A percentile compares a stretch with the other conserved stretches of the same genome.
These are phyloP conservation scores for Austrolebias charrua DNA, from an alignment of 2,797 vertebrate species.

Conservation along the genomic window DNA sequence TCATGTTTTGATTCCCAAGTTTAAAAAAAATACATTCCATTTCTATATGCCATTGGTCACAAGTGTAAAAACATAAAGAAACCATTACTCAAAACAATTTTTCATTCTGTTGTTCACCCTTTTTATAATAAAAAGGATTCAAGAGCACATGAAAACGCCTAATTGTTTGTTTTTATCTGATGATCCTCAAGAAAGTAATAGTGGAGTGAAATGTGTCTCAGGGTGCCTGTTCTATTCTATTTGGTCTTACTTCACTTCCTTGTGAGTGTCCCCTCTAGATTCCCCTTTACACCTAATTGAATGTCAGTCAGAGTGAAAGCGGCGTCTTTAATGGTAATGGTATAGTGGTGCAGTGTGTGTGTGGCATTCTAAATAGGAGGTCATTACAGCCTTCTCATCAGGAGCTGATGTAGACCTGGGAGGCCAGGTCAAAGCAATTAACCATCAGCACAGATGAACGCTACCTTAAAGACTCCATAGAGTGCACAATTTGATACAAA, in stretches of 20 bases:
- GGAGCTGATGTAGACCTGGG: slow-evolving; percentile 37
- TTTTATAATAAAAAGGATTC: not conserved
- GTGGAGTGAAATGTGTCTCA: not conserved
- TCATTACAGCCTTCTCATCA: slow-evolving; percentile 35
- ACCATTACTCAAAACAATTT: not conserved
- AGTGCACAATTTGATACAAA: not conserved
- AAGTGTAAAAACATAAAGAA: not conserved
- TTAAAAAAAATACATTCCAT: too few species aligned
- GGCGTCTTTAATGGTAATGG: slow-evolving; percentile 23
- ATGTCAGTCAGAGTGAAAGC: slow-evolving; percentile 49
- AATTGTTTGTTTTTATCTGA: not conserved
- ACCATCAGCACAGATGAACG: slow-evolving; percentile 2
- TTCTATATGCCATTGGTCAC: too few species aligned
- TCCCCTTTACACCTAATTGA: slow-evolving; percentile 45
- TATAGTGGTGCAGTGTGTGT: not conserved
- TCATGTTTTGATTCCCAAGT: too few species aligned
- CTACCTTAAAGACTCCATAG: not conserved
- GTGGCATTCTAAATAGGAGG: slow-evolving; percentile 1
- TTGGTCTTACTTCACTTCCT: slow-evolving; percentile 3
- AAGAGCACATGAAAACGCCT: not conserved
- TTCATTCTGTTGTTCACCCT: not conserved
- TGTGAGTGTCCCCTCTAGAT: slow-evolving; percentile 16
- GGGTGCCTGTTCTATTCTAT: slow-evolving; percentile 9
- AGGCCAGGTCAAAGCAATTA: slow-evolving; percentile 54
- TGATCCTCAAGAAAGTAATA: slow-evolving; percentile 1